Base-by-base conservation (phyloP, 1,140 invertebrate genomes). In the Chironomus striatipennis region DNA sequence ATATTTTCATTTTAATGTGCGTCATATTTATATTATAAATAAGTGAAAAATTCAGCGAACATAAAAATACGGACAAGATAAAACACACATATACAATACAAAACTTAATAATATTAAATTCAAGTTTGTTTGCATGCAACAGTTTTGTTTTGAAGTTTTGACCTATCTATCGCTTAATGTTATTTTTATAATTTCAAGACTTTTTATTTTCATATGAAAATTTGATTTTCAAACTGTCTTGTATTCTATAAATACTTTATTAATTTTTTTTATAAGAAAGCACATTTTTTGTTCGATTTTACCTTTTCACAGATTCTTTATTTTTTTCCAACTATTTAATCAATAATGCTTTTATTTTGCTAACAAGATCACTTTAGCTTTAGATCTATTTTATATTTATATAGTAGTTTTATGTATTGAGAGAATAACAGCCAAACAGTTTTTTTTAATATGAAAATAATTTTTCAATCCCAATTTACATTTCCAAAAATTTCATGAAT, bases 41-140 rank as follows among this genome's bases (percentile, higher is more conserved):
- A 5, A 5, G 24, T 34, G 5, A 34, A 1, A 5, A 34, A 24
- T n/a, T 12, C 15, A 67, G 20, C 10, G 21, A 15, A 65, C 20
- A 70, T 17, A 12, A 57, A 5, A 57, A 57, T 57, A 57, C 47
- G 12, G 8, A 57, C 47, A 57, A 57, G 47, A 57, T 57, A 57
- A n/a, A 57, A 57, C 47, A 57, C 47, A 57, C 47, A 57, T 57
- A 57, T n/a, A 57, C 47, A 57, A 57, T n/a, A 57, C 47, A 57
- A 57, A 12, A 57, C 5, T 5, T 15, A 57, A 57, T 57, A n/a
- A 57, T 57, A n/a, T n/a, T 57, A 12, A 57, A 57, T 47, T 47
- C 15, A 57, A 57, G n/a, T 15, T 57, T 57, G n/a, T 57, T 12
- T 57, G 47, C 47, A 57, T 57, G 47, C 47, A 15, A 34, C 1